phyloP scores from a whole-genome alignment of 2,797 vertebrate genomes.

The Neomorphus geoffroyi region DNA sequence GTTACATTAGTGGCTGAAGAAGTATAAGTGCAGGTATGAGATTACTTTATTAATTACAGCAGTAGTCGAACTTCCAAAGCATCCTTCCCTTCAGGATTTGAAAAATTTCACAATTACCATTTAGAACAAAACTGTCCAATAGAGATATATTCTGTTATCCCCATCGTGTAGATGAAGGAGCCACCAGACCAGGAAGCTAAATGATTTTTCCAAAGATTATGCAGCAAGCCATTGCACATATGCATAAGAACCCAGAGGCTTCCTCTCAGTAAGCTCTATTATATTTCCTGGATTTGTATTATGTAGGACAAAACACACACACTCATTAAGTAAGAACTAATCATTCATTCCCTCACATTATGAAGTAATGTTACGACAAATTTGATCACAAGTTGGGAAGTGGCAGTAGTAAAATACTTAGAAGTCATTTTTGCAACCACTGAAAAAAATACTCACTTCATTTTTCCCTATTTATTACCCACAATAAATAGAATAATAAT shows the following conservation, averaged over 20 bases:
- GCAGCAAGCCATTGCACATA: neutral
- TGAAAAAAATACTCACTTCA: neutral
- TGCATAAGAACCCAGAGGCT: neutral
- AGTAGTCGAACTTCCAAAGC: neutral
- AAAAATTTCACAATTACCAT: neutral
- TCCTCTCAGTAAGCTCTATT: neutral
- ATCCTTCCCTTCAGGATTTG: neutral
- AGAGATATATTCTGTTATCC: neutral
- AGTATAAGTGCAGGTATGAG: neutral
- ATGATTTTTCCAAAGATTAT: neutral
- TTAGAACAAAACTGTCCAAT: neutral
- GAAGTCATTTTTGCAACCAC: neutral
- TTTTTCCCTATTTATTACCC: neutral
- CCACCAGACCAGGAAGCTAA: neutral
- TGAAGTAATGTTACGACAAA: neutral
- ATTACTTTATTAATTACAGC: neutral
- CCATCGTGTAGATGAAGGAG: neutral
- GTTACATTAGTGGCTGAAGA: neutral
- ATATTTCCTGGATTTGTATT: neutral
- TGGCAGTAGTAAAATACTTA: neutral
- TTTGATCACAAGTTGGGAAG: neutral
- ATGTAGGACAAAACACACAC: neutral
- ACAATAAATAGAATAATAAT: neutral
- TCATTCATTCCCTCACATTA: neutral
- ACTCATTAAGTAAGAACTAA: neutral